Base-by-base conservation (phyloP, 2,888 invertebrate genomes). In the Cerastoderma edule region DNA sequence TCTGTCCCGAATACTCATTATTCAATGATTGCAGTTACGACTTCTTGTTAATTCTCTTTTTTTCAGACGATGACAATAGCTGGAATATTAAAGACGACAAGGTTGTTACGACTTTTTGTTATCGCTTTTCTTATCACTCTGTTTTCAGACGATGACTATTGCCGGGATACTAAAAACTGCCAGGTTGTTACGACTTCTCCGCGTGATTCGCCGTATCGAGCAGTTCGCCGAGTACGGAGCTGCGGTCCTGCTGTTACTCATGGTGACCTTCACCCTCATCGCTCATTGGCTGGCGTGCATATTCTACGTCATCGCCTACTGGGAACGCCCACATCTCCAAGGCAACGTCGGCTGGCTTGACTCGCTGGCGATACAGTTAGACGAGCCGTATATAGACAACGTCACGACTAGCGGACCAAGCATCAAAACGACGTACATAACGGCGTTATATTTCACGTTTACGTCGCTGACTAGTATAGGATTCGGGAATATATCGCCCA, bases 241-340 rank as follows among this genome's bases (percentile, higher is more conserved):
- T 4, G 92, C 93, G 24, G 91, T 93, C 0, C 83, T 93, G 35
- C 86, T 93, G 30, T 86, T 93, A 10, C 83, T 93, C 46, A 91
- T 93, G 92, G 92, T 92, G 13, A 86, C 90, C 46, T 93, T 92
- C 83, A 91, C 92, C 2, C 85, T 93, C 57, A 91, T 92, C 64
- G 92, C 90, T 39, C 93, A 93, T 83, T 93, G 93, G 93, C 84
- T 93, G 46, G 93, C 93, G 27, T 93, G 93, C 81, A 90, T 92
- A 65, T 93, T 93, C 87, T 93, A 93, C 81, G 92, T 92, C 76
- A 92, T 93, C 35, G 92, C 92, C 32, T 91, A 92, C 79, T 85
- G 91, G 78, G 93, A 93, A 82, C 81, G 91, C 32, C 88, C 90
- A 4, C 87, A 87, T 54, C 80, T 92, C 10, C 74, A 87, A 1